Evolutionary conservation across 1,140 invertebrate genomes (phyloP), one percentile per base, ranked within the genome.

Genomic region (Helicoverpa armigera): DNA sequence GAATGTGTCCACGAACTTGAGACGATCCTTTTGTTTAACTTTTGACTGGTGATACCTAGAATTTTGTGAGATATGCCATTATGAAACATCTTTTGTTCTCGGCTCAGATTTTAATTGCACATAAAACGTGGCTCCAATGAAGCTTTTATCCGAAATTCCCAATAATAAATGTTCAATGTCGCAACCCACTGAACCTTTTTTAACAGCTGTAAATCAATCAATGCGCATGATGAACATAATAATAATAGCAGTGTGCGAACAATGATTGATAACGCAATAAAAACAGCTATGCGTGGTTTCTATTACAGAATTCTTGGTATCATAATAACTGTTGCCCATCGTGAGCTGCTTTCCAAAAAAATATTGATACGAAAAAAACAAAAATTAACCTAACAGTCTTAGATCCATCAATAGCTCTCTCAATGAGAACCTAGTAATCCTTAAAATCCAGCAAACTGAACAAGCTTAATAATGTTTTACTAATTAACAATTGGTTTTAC

Each of bases 401-500:
- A 35, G 7, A 35, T 35, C 3, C 7, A 35, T 35, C 35, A 35
- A 23, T 23, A 23, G 23, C 23, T 23, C 23, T 23, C 23, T 9
- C 35, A 43, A 43, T 43, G 9, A 43, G 9, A 7, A 43, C 5
- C 35, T 43, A 43, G 35, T 7, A 43, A 43, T 3, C 1, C 35
- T 7, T 43, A 43, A 43, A 43, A 43, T 43, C 35, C 13, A 16
- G 43, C 23, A 23, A 23, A 65, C 13, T n/a, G 35, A 54, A 31
- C 51, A 61, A 29, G 72, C 56, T 72, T 69, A 23, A 58, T 51
- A 63, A 31, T 48, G 12, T 79, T 12, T 61, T 35, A 75, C 73
- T 67, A 72, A 79, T 35, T 54, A 72, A 79, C 78, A 79, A 79
- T 79, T 79, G 12, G 43, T 79, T 63, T 79, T 72, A 61, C 78